phyloP scores from a whole-genome alignment of 1,140 invertebrate genomes.

The Varroa destructor region DNA sequence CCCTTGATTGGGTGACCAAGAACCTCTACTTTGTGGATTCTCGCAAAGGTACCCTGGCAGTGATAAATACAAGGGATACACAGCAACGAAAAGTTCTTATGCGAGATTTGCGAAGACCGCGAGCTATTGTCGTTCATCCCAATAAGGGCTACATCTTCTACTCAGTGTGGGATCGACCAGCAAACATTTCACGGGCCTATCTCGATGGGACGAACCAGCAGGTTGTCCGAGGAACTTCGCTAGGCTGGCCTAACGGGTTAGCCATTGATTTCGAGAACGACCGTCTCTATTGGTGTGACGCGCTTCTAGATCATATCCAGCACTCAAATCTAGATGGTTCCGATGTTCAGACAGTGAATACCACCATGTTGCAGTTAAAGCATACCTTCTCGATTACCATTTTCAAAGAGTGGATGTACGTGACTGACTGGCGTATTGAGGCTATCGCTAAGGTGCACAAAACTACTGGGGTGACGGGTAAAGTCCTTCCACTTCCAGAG shows the following conservation, averaged over 20 bases:
- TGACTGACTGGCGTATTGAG: conserved; percentile 91
- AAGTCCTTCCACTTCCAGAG: conserved; percentile 68
- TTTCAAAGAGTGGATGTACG: conserved; percentile 84
- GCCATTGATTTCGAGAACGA: conserved; percentile 77
- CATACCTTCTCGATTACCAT: conserved; percentile 95
- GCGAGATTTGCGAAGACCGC: conserved; percentile 72
- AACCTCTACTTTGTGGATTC: conserved; percentile 97
- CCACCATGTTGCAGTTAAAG: conserved; percentile 55
- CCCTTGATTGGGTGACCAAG: conserved; percentile 91
- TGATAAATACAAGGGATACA: conserved; percentile 70
- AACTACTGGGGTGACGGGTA: conserved; percentile 66
- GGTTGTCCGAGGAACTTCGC: conserved; percentile 77
- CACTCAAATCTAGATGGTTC: conserved; percentile 84
- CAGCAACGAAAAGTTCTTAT: conserved; percentile 67
- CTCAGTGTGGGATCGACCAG: conserved; percentile 88
- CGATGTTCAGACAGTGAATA: conserved; percentile 79
- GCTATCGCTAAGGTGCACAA: conserved; percentile 85
- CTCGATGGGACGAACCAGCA: conserved; percentile 70
- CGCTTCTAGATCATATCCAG: conserved; percentile 83
- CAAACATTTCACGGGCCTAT: conserved; percentile 78
- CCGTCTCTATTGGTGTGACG: conserved; percentile 87
- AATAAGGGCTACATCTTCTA: conserved; percentile 82
- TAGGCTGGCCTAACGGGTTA: conserved; percentile 90
- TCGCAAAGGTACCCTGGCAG: conserved; percentile 83
- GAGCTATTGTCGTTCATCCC: conserved; percentile 90